Percentiles rank a stretch among this genome's conserved stretches.
Evolutionary conservation across 2,797 vertebrate genomes (phyloP).

Genomic region (Propithecus perrieri): DNA sequence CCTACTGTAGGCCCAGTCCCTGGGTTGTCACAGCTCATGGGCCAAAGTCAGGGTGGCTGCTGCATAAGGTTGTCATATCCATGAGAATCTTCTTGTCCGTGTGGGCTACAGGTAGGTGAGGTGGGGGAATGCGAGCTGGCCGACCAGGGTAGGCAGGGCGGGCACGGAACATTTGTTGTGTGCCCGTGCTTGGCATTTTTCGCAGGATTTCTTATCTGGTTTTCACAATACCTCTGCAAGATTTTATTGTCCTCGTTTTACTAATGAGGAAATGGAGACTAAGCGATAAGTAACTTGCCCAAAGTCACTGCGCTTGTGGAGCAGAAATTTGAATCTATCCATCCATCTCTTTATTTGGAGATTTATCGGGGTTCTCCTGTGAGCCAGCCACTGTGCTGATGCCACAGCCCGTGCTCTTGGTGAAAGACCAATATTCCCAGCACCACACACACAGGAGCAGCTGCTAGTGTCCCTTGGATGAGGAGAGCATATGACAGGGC

Average conservation of each 20-base stretch:
- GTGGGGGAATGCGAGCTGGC: neutral
- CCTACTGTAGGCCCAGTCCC: neutral
- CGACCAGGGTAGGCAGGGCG: rapidly evolving
- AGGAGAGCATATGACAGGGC: neutral
- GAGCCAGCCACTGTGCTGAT: neutral
- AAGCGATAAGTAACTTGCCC: neutral
- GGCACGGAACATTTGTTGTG: neutral
- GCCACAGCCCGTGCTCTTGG: neutral
- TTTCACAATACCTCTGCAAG: neutral
- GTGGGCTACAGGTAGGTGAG: neutral
- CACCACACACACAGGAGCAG: neutral
- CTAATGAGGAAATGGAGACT: neutral
- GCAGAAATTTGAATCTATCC: neutral
- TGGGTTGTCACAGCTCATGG: neutral
- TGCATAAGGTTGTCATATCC: neutral
- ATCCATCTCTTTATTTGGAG: neutral
- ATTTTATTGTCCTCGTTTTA: neutral
- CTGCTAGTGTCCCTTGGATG: neutral
- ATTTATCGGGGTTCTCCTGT: neutral
- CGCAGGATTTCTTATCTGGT: neutral
- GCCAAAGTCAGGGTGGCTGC: neutral
- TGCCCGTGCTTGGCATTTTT: neutral
- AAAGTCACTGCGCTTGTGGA: neutral
- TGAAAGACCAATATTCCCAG: neutral
- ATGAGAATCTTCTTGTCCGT: rapidly evolving